phyloP scores from a whole-genome alignment of 1,140 invertebrate species.

The Heliconius congener region DNA sequence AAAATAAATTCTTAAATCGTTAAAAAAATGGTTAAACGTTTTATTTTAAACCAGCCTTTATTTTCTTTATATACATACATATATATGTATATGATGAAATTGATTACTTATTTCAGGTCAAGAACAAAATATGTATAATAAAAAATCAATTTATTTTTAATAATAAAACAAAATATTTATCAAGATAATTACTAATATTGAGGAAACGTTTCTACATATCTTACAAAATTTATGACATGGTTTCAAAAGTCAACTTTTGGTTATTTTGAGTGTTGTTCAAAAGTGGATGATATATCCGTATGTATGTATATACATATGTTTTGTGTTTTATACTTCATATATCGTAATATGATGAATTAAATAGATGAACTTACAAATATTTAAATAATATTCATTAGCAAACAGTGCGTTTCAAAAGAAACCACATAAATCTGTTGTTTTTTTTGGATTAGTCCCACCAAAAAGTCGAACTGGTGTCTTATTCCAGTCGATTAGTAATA shows the following conservation, averaged over 20 bases:
- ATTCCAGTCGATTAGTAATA: slow-evolving; percentile 82
- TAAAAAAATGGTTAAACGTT: not conserved
- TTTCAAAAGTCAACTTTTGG: not conserved
- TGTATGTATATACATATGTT: too few species aligned
- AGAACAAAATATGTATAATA: not conserved
- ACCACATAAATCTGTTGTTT: slow-evolving; percentile 79
- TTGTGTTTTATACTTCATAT: too few species aligned
- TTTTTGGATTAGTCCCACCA: slow-evolving; percentile 81
- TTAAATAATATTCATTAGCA: too few species aligned
- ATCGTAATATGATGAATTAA: not conserved
- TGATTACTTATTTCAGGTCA: not conserved
- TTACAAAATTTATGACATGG: slow-evolving; percentile 5
- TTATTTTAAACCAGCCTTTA: not conserved
- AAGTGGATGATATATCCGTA: not conserved
- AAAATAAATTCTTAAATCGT: not conserved
- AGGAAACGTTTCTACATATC: not conserved
- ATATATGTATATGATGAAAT: not conserved
- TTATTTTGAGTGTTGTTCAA: not conserved
- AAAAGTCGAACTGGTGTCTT: slow-evolving; percentile 82
- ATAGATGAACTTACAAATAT: not conserved
- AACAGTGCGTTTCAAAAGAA: slow-evolving; percentile 61
- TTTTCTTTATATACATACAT: not conserved
- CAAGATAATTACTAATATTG: not conserved
- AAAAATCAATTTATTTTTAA: not conserved
- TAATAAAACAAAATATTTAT: slow-evolving; percentile 1